phyloP scores from a whole-genome alignment of 2,797 vertebrate genomes.

The Hozukius guyotensis region DNA sequence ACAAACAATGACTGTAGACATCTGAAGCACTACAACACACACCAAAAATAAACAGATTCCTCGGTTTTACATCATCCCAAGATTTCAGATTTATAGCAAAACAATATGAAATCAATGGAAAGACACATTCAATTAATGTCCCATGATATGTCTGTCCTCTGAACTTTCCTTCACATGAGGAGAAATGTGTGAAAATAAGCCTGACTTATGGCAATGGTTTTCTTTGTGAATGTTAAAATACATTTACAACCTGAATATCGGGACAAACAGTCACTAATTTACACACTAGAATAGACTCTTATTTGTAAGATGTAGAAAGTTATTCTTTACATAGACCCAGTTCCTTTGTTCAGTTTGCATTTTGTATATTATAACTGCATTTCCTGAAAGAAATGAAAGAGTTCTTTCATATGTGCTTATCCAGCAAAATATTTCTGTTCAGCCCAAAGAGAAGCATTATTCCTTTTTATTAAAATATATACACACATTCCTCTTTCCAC shows the following conservation, averaged over 20 bases:
- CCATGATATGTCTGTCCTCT: constrained; percentile 79
- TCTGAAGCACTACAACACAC: constrained; percentile 85
- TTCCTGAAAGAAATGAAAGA: constrained; percentile 79
- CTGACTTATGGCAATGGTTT: constrained; percentile 68
- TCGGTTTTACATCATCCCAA: constrained; percentile 81
- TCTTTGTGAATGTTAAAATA: constrained; percentile 78
- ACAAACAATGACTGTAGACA: constrained; percentile 75
- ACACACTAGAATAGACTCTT: constrained; percentile 82
- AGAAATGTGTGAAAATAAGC: constrained; percentile 58
- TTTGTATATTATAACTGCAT: constrained; percentile 77
- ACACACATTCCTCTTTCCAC: constrained; percentile 82
- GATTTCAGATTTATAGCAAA: constrained; percentile 85
- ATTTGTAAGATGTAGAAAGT: constrained; percentile 83
- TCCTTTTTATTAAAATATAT: constrained; percentile 85
- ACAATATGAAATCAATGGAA: constrained; percentile 73
- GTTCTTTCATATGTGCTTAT: constrained; percentile 83
- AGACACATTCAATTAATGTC: constrained; percentile 86
- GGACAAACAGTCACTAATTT: constrained; percentile 83
- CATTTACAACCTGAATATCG: constrained; percentile 84
- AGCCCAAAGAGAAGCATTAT: constrained; percentile 74
- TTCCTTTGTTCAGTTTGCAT: constrained; percentile 77
- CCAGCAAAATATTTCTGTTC: constrained; percentile 83
- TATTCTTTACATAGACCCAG: constrained; percentile 79
- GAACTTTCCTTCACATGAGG: constrained; percentile 36
- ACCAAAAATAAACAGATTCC: constrained; percentile 75